Evolutionary conservation across 2,797 vertebrate genomes (phyloP).

Genomic region (Eleutherodactylus coqui): DNA sequence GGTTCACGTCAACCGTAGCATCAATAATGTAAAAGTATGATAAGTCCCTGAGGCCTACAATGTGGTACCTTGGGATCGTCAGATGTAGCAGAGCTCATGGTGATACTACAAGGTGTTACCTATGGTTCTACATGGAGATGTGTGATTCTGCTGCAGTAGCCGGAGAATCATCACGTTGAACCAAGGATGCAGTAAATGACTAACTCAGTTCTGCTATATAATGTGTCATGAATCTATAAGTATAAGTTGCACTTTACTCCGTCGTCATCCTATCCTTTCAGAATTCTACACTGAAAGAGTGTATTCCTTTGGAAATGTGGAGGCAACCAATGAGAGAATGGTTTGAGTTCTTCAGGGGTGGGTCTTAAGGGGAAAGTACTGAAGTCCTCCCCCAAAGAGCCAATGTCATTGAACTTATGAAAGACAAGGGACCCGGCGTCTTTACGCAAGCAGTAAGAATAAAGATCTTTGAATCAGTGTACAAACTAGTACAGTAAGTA

Average conservation of each 20-base stretch:
- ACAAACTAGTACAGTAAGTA: too few relatives aligned
- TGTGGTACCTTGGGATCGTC: background rate
- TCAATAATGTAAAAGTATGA: background rate
- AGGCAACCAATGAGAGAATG: background rate
- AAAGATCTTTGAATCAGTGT: too few relatives aligned
- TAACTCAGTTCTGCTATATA: too few relatives aligned
- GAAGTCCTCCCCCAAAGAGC: too few relatives aligned
- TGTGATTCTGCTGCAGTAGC: background rate
- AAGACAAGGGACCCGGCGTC: too few relatives aligned
- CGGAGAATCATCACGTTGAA: too few relatives aligned
- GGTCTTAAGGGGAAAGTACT: background rate
- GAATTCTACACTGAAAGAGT: background rate
- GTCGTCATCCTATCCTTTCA: background rate
- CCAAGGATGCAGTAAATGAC: too few relatives aligned
- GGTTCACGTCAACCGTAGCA: background rate
- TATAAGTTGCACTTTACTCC: too few relatives aligned
- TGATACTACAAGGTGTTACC: background rate
- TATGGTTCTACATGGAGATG: background rate
- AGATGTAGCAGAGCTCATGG: background rate
- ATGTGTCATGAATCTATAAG: too few relatives aligned
- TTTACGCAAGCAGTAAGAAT: too few relatives aligned
- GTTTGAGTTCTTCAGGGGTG: background rate
- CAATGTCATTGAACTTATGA: too few relatives aligned
- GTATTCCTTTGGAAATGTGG: background rate
- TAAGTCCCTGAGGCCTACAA: background rate